Percentiles rank a stretch among this genome's conserved stretches.
Conservation (phyloP, 2,797 vertebrate genomes). For the Sternarchorhynchus goeldii region DNA sequence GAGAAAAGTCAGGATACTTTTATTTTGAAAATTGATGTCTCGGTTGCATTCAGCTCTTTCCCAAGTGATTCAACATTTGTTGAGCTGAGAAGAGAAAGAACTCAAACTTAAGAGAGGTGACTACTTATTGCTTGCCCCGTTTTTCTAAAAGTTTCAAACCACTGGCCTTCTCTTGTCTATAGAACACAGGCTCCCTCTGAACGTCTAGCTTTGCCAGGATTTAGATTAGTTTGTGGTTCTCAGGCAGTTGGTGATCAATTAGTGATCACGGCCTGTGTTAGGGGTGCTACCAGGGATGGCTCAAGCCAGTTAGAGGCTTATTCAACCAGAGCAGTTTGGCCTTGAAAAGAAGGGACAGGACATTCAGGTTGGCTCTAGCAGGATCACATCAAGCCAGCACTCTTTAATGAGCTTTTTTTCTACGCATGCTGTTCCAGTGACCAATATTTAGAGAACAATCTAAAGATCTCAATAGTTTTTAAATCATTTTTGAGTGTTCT, state of each 20-base stretch:
- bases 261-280: background rate
- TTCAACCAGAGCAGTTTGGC: background rate
- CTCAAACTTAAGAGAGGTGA: background rate
- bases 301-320: too few relatives aligned
- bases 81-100: background rate
- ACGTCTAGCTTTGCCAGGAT: background rate
- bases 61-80: background rate
- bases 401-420: slow-evolving; percentile 40
- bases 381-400: slow-evolving; percentile 41
- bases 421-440: slow-evolving; percentile 32
- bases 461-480: slow-evolving; percentile 21
- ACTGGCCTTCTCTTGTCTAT: background rate
- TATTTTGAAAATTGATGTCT: slow-evolving; percentile 19
- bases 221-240: slow-evolving; percentile 20
- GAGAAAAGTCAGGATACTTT: background rate
- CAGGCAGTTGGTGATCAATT: slow-evolving; percentile 2
- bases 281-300: background rate
- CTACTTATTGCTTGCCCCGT: slow-evolving; percentile 5
- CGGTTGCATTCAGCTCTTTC: slow-evolving; percentile 6
- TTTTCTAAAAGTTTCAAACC: background rate
- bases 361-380: slow-evolving; percentile 25
- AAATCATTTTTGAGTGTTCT: slow-evolving; percentile 1
- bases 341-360: background rate
- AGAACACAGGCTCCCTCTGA: background rate
- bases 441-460: background rate